Evolutionary conservation across 2,888 invertebrate genomes (phyloP), one percentile per base, ranked within the genome.

Genomic region (Arctia plantaginis): DNA sequence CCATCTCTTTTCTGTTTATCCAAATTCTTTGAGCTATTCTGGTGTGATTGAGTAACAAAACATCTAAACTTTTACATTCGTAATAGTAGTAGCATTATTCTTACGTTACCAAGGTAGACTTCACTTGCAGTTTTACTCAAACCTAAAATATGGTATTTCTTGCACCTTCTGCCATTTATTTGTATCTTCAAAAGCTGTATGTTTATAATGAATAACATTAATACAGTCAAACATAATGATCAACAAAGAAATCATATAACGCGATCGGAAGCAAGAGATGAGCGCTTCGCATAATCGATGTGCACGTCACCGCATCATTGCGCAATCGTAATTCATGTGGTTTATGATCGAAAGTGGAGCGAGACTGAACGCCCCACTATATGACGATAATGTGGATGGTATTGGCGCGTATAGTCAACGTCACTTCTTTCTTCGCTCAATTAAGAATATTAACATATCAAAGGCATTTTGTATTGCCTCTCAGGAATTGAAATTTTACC

Each of bases 331-430:
- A 77, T 77, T 80, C 79, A 67, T 79, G 77, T 70, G 79, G 77
- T 82, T 86, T 86, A 86, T 83, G 83, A 83, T 81, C 84, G 88
- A 87, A 88, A 88, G 87, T 81, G 73, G 69, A 75, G 75, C 77
- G 77, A 67, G 73, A 62, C 65, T 68, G 67, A 59, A 73, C 39
- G 35, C 41, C 35, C 35, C 71, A 39, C n/a, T 68, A 59, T 23
- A 44, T 20, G 55, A 44, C 30, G 41, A 13, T 33, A 73, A 44
- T 68, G 7, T 18, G 30, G 23, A 41, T 27, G 33, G 33, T 51
- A 35, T 47, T 15, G n/a, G 27, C 27, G 59, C 59, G 59, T 59
- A 18, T 8, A 30, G 27, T 30, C 30, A 30, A 30, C 30, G 7
- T 62, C 8, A 30, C 30, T 62, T 30, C 15, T 59, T 27, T 59